Evolutionary conservation across 1,140 invertebrate species (phyloP), one percentile per base, ranked within the genome.

Genomic region (Planococcus citri): DNA sequence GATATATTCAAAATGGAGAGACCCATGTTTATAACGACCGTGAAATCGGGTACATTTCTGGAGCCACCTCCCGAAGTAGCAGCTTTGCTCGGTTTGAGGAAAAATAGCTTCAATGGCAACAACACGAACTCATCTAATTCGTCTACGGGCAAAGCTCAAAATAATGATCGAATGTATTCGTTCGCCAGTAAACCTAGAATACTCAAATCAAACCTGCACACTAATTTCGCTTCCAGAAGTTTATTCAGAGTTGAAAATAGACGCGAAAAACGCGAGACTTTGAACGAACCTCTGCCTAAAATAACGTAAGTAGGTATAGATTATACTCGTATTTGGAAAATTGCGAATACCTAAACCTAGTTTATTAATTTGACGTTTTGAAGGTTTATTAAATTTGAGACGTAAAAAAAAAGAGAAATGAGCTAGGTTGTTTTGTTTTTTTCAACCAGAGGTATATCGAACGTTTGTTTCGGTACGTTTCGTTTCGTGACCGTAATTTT

Each of bases 41-140:
- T 92, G 6, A 88, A 86, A 71, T 85, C 82, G 24, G 89, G 89
- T 0, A 83, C 87, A 73, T 92, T 90, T 74, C 77, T 92, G 64
- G 85, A 87, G 74, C 88, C 89, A 0, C 87, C 88, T 0, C 85
- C 87, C 22, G 86, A 89, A 74, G 79, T 88, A 38, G 87, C 88
- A 0, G 77, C 79, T 20, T 79, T 87, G 0, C 78, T 87, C 1
- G 86, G 86, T 0, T 79, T 87, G 38, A 77, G 82, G 27, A 76
- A 77, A 60, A 75, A 80, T 21, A 64, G 60, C 60, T 64, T 27
- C 17, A 33, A 12, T 33, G 33, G 33, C 6, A 37, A 14, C 14
- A 51, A 51, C 41, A 51, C 41, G 17, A 20, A 14, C n/a, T 51
- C 29, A 57, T 64, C 68, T 22, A 71, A 10, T 24, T 67, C 76